Evolutionary conservation across 2,888 invertebrate species (phyloP), one percentile per base, ranked within the genome.

Genomic region (Cephalotes varians): DNA sequence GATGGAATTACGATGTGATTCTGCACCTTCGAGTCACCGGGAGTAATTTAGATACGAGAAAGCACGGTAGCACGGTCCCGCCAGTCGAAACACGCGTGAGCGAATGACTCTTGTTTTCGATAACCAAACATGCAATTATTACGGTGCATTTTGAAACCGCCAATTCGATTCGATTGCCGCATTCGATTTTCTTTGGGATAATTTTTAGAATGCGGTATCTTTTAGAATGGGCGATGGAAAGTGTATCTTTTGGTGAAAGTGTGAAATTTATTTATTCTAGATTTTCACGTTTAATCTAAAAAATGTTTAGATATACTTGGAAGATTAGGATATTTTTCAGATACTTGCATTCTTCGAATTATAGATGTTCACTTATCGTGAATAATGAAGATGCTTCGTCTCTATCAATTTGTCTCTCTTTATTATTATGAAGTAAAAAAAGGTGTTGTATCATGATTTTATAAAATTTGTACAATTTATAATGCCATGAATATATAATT

Each of bases 41-140:
- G 74, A 81, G 83, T 87, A 87, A 87, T 89, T 88, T 87, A 87
- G 88, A 88, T 87, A 87, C 72, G 82, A 37, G 18, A 62, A 62
- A 47, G 74, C 3, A 51, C 4, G 5, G 25, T 7, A n/a, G 31
- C 12, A 12, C 44, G 54, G 18, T 58, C 37, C 18, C 58, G 18
- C 9, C 25, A 34, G n/a, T 15, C 18, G 34, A 81, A 25, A 77
- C 21, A 58, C 25, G 37, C 49, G 67, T 12, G 62, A 62, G 51
- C 56, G 51, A 73, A 81, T 21, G 72, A 81, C 62, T 71, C 85
- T 86, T 88, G 85, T 88, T 84, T 62, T 85, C 86, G 87, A 90
- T 91, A 88, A 90, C 79, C 86, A 85, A 90, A 90, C 85, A 86
- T 84, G 85, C 82, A 86, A 90, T 91, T 91, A 89, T 88, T 7